Conservation (phyloP, 2,888 invertebrate species). For the Pegoplata infirma region DNA sequence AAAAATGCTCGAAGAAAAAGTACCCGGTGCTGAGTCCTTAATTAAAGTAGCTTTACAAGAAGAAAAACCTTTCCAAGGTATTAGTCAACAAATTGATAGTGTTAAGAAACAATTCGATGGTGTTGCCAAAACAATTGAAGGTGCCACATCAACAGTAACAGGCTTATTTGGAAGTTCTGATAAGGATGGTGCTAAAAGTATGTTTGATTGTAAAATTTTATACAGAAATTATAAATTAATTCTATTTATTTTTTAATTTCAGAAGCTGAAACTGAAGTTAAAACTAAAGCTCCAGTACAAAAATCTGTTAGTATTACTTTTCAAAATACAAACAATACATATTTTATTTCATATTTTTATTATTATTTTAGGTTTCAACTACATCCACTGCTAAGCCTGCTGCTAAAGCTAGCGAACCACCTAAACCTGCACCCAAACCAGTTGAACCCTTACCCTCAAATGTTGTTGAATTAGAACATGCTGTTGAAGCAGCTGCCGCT, state of each 20-base stretch:
- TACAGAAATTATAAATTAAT: neutral
- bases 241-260: constrained; percentile 20
- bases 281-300: constrained; percentile 62
- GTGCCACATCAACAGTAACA: constrained; percentile 71
- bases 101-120: constrained; percentile 67
- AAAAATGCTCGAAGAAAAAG: constrained; percentile 73
- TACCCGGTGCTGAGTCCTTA: constrained; percentile 74
- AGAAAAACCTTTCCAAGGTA: constrained; percentile 73
- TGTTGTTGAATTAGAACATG: constrained; percentile 80
- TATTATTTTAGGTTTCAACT: constrained; percentile 25
- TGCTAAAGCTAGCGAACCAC: constrained; percentile 36
- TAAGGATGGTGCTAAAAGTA: constrained; percentile 59
- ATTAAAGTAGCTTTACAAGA: constrained; percentile 75
- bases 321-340: too few species aligned
- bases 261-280: constrained; percentile 65
- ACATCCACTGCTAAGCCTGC: constrained; percentile 34
- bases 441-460: constrained; percentile 77
- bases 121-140: constrained; percentile 68
- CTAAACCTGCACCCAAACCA: constrained; percentile 46
- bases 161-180: constrained; percentile 70
- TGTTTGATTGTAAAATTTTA: too few species aligned
- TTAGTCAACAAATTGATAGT: constrained; percentile 70
- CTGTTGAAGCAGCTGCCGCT: constrained; percentile 80
- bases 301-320: constrained; percentile 60
- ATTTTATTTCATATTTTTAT: neutral